Evolutionary conservation across 2,113 vertebrate species (phyloP), one percentile per base, ranked within the genome.

Genomic region (Anguilla japonica): DNA sequence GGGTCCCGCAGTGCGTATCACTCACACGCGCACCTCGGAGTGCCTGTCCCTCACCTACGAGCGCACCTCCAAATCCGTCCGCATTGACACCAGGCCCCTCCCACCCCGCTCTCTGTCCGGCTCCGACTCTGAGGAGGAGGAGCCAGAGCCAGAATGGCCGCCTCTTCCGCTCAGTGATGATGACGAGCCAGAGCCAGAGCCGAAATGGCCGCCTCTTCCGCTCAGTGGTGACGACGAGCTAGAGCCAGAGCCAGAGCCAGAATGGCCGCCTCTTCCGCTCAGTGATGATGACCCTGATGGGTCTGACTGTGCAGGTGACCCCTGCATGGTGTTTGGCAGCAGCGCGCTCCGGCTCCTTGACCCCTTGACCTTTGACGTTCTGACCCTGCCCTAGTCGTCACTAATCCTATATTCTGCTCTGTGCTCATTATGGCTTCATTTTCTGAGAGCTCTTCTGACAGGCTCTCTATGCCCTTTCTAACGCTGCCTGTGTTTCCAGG

Each of bases 1-100:
- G 88, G 93, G 92, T 86, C 90, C 88, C 93, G 90, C 84, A 97
- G 96, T 96, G 90, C 94, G 88, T 92, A 94, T 97, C 91, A 95
- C 95, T 93, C 96, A 97, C 29, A 96, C 96, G 89, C 96, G 94
- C 92, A 96, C 96, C 82, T 92, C 94, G 94, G 96, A 97, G 67
- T 96, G 96, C 91, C 91, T 97, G 96, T 96, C 96, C 84, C 96
- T 96, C 92, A 96, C 96, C 94, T 97, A 96, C 90, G 91, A 96
- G 41, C 96, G 94, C 86, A 96, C 96, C 88, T 96, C 96, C 82
- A 93, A 96, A 82, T 97, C 96, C 91, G 94, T 97, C 95, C 95
- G 90, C 94, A 93, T 97, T 94, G 95, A 95, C 90, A 95, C 96
- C 94, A 95, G 95, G 95, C 96, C 96, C 89, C 95, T 94, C 90